Conservation (phyloP, 2,113 vertebrate genomes). For the Thalassarche chlororhynchos region DNA sequence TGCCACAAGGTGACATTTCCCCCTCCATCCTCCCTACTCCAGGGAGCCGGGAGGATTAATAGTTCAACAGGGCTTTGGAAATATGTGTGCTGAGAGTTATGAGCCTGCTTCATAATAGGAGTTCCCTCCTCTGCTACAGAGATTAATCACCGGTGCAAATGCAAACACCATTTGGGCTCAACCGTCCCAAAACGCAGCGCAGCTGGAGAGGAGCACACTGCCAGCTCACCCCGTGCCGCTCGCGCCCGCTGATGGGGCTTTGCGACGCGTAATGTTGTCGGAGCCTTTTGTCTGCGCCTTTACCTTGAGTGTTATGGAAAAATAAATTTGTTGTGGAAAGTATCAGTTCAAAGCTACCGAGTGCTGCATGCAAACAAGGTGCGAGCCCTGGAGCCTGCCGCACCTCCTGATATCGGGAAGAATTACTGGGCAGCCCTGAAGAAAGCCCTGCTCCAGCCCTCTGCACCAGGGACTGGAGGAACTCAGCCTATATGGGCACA, state of each 20-base stretch:
- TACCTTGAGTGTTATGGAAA: background rate
- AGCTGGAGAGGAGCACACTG: background rate
- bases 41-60: slow-evolving; percentile 18
- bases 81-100: background rate
- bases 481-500: fast-evolving
- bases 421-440: background rate
- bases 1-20: slow-evolving; percentile 58
- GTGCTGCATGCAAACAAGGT: fast-evolving
- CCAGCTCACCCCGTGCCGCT: background rate
- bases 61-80: slow-evolving; percentile 1
- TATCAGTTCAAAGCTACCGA: fast-evolving
- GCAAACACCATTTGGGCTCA: background rate
- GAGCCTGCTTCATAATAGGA: background rate
- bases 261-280: fast-evolving
- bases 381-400: fast-evolving
- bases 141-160: background rate
- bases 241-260: background rate
- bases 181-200: background rate
- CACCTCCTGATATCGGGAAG: background rate
- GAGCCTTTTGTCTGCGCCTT: background rate
- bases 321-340: background rate
- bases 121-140: slow-evolving; percentile 13
- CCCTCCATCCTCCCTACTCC: background rate
- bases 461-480: background rate
- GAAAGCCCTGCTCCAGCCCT: background rate